Percentiles rank a stretch among this genome's conserved stretches.
Evolutionary conservation across 2,113 vertebrate genomes (phyloP).

Genomic region (Chaetodon trifascialis): DNA sequence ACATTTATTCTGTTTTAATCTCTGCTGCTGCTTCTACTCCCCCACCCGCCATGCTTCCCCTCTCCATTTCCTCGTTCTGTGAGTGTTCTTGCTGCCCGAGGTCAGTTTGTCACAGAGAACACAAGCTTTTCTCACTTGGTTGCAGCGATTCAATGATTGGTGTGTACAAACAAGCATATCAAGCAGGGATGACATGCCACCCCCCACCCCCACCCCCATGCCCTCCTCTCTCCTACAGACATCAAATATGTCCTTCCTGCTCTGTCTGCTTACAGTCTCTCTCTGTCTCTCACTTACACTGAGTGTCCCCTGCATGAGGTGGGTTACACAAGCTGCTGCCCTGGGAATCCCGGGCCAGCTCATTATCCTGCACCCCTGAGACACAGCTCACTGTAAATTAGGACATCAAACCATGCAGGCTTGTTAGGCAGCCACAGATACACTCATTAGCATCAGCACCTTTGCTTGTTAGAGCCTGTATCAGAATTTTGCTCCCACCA

Average conservation of each 20-base stretch:
- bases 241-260: slow-evolving; percentile 53
- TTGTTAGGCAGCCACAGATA: slow-evolving; percentile 76
- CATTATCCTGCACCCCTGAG: slow-evolving; percentile 78
- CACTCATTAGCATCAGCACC: slow-evolving; percentile 80
- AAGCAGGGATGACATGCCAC: slow-evolving; percentile 72
- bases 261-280: slow-evolving; percentile 17
- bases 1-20: background rate
- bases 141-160: slow-evolving; percentile 76
- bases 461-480: slow-evolving; percentile 72
- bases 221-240: slow-evolving; percentile 49
- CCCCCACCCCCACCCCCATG: slow-evolving; percentile 19
- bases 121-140: slow-evolving; percentile 82
- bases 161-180: slow-evolving; percentile 81
- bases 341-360: slow-evolving; percentile 78
- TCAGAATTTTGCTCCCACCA: slow-evolving; percentile 61
- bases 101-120: slow-evolving; percentile 81
- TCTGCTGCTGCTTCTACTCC: background rate
- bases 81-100: slow-evolving; percentile 72
- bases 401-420: slow-evolving; percentile 72
- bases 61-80: slow-evolving; percentile 71
- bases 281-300: slow-evolving; percentile 53
- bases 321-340: slow-evolving; percentile 79
- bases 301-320: slow-evolving; percentile 65
- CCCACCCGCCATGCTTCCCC: slow-evolving; percentile 47
- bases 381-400: slow-evolving; percentile 76